Base-by-base conservation (phyloP, 2,888 invertebrate species). In the Drosophila imparisetae region DNA sequence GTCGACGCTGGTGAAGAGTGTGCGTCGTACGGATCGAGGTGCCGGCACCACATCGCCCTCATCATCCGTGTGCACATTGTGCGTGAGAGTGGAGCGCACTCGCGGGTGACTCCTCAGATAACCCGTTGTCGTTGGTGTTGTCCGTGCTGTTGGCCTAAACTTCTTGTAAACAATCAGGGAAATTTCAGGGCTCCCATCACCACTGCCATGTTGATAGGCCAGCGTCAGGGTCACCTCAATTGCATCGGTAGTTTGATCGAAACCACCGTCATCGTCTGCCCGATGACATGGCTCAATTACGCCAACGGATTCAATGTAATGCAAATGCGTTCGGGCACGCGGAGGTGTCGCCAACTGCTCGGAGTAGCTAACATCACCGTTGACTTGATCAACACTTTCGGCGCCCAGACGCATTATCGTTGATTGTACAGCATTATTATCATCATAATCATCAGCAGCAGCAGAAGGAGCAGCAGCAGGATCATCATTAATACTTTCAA, bases 281-380 rank as follows among this genome's bases (percentile, higher is more conserved):
- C 27, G 38, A 38, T 38, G 40, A 29, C 55, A 55, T 55, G 38
- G 38, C 38, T 55, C 38, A 29, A 55, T 55, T 4, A 55, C 55
- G 38, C 55, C 55, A 10, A 55, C 55, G 11, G 55, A 55, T 38
- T 55, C 55, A 55, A 55, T 55, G n/a, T 55, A 55, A 13, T 55
- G 55, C 36, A n/a, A 13, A 10, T 11, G 27, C 13, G 5, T 38
- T 3, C 15, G n/a, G 13, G 8, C 2, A 29, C 55, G 55, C 38
- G 55, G 55, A n/a, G 55, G 55, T 29, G 55, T 55, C 6, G 29
- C n/a, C 27, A 55, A 8, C 38, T 55, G 55, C 7, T 8, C 38
- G 38, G 55, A 29, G 27, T 24, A 45, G 24, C 15, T 24, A 8
- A 40, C 15, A 38, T 55, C 38, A 29, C 29, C 29, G 15, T 52